A percentile compares a stretch with the other conserved stretches of the same genome.
phyloP scores from a whole-genome alignment of 1,140 invertebrate species.

The fruit fly (Drosophila melanogaster) region DNA sequence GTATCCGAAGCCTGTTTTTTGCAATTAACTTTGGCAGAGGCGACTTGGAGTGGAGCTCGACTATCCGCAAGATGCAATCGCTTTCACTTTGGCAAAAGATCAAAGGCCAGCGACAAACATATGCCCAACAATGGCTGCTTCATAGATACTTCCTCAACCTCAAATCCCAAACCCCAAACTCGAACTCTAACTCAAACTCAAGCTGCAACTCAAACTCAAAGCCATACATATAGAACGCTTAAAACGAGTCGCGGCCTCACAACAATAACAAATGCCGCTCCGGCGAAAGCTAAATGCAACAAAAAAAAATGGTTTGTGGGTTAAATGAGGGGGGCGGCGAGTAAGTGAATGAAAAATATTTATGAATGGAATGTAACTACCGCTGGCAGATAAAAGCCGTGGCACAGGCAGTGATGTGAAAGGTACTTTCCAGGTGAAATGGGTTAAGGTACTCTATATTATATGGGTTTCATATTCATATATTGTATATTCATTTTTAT shows the following conservation, averaged over 20 bases:
- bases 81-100: conserved; percentile 79
- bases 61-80: conserved; percentile 66
- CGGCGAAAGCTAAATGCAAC: conserved; percentile 54
- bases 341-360: conserved; percentile 81
- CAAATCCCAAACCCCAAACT: conserved; percentile 17
- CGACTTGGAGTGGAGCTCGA: conserved; percentile 33
- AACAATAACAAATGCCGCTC: conserved; percentile 76
- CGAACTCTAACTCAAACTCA: conserved; percentile 6
- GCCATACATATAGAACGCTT: conserved; percentile 55
- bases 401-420: conserved; percentile 32
- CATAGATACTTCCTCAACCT: conserved; percentile 55
- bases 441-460: background rate
- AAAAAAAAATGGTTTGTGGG: conserved; percentile 35
- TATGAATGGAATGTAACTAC: conserved; percentile 82
- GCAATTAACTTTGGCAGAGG: conserved; percentile 75
- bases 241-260: conserved; percentile 55
- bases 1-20: conserved; percentile 38
- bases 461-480: too few relatives aligned
- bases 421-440: background rate
- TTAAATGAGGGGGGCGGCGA: conserved; percentile 1
- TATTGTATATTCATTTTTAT: too few relatives aligned
- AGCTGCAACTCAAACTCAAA: conserved; percentile 4
- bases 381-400: conserved; percentile 75
- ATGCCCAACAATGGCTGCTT: conserved; percentile 70
- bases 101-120: conserved; percentile 69